Evolutionary conservation across 2,113 vertebrate genomes (phyloP), one percentile per base, ranked within the genome.

Genomic region (Menidia beryllina): DNA sequence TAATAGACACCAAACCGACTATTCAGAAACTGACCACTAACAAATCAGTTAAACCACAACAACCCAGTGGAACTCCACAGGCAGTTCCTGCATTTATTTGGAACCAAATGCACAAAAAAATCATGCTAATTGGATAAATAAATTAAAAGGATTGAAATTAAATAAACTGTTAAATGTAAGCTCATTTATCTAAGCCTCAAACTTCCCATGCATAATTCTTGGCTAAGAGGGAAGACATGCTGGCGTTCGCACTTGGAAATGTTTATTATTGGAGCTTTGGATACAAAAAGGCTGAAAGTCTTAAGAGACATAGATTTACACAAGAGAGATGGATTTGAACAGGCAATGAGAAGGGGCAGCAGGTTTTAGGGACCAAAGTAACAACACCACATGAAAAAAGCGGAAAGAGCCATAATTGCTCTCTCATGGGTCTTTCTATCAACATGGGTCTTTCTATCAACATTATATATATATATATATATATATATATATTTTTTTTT

Each of bases 211-310:
- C 39, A 70, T 76, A 82, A 90, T 79, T 86, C 69, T 55, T 67
- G 77, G 41, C 62, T 63, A 77, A 87, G 48, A 45, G 77, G 71
- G 60, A 85, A 79, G 71, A 77, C 77, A 77, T 45, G 17, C 50
- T 43, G 69, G 75, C 8, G 1, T 83, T 84, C 75, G 58, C 59
- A 70, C 83, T 84, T 86, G 69, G 58, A 88, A 89, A 86, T 82
- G 80, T 86, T 83, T 89, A 79, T 82, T 88, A 86, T 74, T 82
- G 63, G 71, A 65, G 78, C 57, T 57, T 80, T 64, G 72, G 75
- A 80, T 57, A 79, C 59, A 81, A 75, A 51, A 77, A 76, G 63
- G 26, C 53, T 70, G 56, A 75, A 82, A 48, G 48, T 13, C 56
- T 63, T 43, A 66, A 61, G 19, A 66, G 4, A 48, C 0, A 21